Conservation (phyloP, 2,113 vertebrate species). For the Alectura lathami region DNA sequence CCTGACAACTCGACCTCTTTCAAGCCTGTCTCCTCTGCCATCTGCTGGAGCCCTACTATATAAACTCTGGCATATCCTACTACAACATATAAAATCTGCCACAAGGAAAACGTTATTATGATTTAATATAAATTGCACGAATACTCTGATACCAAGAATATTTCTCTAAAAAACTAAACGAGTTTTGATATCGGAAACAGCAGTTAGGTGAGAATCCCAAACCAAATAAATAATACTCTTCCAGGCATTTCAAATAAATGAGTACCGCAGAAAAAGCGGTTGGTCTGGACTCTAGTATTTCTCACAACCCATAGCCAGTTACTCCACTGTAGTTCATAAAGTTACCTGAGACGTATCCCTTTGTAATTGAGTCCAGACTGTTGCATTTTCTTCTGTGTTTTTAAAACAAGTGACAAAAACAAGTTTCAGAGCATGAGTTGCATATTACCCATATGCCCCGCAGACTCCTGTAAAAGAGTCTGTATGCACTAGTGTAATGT, state of each 20-base stretch:
- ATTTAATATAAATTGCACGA: neutral
- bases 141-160: neutral
- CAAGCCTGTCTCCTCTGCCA: slow-evolving; percentile 62
- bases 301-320: neutral
- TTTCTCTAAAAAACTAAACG: neutral
- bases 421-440: neutral
- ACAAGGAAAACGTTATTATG: neutral
- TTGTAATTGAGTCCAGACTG: neutral
- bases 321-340: neutral
- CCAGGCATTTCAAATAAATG: neutral
- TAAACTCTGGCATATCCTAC: neutral
- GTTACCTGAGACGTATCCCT: neutral
- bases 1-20: neutral
- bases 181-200: neutral
- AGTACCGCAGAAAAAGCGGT: neutral
- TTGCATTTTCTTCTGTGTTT: neutral
- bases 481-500: neutral
- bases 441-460: neutral
- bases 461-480: neutral
- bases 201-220: neutral
- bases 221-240: neutral
- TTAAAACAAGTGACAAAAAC: neutral
- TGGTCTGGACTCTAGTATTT: neutral
- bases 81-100: neutral
- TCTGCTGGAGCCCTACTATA: slow-evolving; percentile 56